A percentile compares a stretch with the other conserved stretches of the same genome.
Evolutionary conservation across 2,888 invertebrate genomes (phyloP).

Genomic region (Tachina lurida): DNA sequence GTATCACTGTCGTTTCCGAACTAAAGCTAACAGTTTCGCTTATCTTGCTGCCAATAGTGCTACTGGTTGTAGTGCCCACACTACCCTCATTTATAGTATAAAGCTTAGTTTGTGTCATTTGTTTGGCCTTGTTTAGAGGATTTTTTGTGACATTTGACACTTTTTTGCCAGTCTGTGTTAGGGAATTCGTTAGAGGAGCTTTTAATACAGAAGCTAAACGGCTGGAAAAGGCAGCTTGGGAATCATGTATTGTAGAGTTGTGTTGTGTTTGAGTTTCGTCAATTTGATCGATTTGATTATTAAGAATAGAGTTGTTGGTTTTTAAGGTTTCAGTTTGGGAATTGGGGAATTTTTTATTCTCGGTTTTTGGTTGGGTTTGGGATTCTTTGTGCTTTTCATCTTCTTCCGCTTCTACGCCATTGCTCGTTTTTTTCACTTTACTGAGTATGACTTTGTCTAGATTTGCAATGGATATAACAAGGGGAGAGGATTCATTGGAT

Average conservation of each 20-base stretch:
- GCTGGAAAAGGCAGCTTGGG: slow-evolving; percentile 77
- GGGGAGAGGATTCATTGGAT: slow-evolving; percentile 82
- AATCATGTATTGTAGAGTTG: slow-evolving; percentile 49
- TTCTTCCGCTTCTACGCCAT: slow-evolving; percentile 58
- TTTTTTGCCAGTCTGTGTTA: background rate
- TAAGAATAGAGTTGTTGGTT: slow-evolving; percentile 21
- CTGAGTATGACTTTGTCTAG: slow-evolving; percentile 83
- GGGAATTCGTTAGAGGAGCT: slow-evolving; percentile 73
- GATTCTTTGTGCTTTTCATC: slow-evolving; percentile 56
- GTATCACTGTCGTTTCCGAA: slow-evolving; percentile 80
- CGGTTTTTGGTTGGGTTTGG: slow-evolving; percentile 38
- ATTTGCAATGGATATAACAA: slow-evolving; percentile 83
- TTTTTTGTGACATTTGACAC: slow-evolving; percentile 12
- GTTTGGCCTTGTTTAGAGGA: slow-evolving; percentile 12
- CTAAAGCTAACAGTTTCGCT: slow-evolving; percentile 80
- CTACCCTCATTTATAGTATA: slow-evolving; percentile 65
- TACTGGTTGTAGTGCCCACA: slow-evolving; percentile 72
- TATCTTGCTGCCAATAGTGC: slow-evolving; percentile 73
- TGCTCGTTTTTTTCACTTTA: slow-evolving; percentile 78
- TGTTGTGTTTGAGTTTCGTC: slow-evolving; percentile 34
- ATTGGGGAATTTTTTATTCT: slow-evolving; percentile 44
- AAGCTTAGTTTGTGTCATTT: slow-evolving; percentile 57
- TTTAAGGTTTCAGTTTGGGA: slow-evolving; percentile 44
- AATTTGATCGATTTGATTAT: slow-evolving; percentile 33
- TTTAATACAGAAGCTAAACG: slow-evolving; percentile 77